Conservation (phyloP, 2,888 invertebrate species). For the Deladenus siricidicola region DNA sequence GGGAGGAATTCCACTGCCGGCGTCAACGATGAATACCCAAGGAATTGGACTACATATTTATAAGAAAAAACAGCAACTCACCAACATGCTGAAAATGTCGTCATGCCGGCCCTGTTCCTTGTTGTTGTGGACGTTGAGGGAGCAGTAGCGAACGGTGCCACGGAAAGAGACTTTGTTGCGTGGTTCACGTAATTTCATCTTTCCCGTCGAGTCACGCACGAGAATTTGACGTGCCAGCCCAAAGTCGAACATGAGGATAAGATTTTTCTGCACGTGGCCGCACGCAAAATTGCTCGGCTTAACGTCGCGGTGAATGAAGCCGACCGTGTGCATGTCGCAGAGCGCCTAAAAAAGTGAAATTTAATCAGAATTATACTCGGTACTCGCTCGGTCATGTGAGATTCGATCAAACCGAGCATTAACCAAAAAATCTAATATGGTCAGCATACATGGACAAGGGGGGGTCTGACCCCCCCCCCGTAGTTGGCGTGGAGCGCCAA, state of each 20-base stretch:
- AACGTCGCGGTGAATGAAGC: slow-evolving; percentile 37
- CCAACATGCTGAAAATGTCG: slow-evolving; percentile 70
- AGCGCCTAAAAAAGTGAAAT: slow-evolving; percentile 27
- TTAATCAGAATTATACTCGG: too few species aligned
- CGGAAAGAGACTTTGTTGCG: slow-evolving; percentile 67
- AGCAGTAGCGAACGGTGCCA: slow-evolving; percentile 89
- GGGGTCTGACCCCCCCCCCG: too few species aligned
- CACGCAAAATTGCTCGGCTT: slow-evolving; percentile 43
- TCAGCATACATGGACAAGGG: too few species aligned
- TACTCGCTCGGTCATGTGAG: too few species aligned
- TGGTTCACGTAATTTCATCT: slow-evolving; percentile 55
- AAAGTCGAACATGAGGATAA: slow-evolving; percentile 45
- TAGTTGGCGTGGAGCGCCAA: too few species aligned
- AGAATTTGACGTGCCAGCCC: slow-evolving; percentile 45
- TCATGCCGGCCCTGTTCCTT: slow-evolving; percentile 97
- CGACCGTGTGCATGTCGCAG: slow-evolving; percentile 39
- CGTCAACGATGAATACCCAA: too few species aligned
- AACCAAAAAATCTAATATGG: too few species aligned
- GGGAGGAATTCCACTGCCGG: too few species aligned
- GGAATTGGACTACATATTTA: not conserved
- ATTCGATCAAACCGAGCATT: too few species aligned
- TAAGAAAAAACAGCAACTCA: slow-evolving; percentile 4
- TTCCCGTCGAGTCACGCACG: slow-evolving; percentile 69
- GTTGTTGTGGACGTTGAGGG: slow-evolving; percentile 94
- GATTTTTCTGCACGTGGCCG: slow-evolving; percentile 22